A percentile compares a stretch with the other conserved stretches of the same genome.
phyloP scores from a whole-genome alignment of 1,140 invertebrate genomes.

The fruit fly (Drosophila melanogaster) region Release_6_plus_ISO1_MT NT_037436.4:21902001-21902500 shows the following conservation, averaged over 20 bases:
- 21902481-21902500: conserved; percentile 45
- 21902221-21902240: conserved; percentile 45
- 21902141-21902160: conserved; percentile 3
- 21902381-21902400: neutral
- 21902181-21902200: conserved; percentile 27
- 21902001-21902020: conserved; percentile 36
- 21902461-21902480: neutral
- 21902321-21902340: conserved; percentile 57
- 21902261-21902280: conserved; percentile 3
- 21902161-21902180: conserved; percentile 38
- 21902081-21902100: conserved; percentile 61
- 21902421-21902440: too few relatives aligned
- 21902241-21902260: conserved; percentile 53
- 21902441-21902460: neutral
- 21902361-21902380: conserved; percentile 11
- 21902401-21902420: neutral
- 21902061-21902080: conserved; percentile 49
- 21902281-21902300: conserved; percentile 49
- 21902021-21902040: neutral
- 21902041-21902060: conserved; percentile 29
- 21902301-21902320: conserved; percentile 53
- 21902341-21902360: conserved; percentile 55
- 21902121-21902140: conserved; percentile 16
- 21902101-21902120: conserved; percentile 39
- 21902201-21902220: conserved; percentile 59